These are phyloP conservation scores for Pimephales promelas DNA, from an alignment of 2,113 vertebrate species.

Conservation along the genomic window DNA sequence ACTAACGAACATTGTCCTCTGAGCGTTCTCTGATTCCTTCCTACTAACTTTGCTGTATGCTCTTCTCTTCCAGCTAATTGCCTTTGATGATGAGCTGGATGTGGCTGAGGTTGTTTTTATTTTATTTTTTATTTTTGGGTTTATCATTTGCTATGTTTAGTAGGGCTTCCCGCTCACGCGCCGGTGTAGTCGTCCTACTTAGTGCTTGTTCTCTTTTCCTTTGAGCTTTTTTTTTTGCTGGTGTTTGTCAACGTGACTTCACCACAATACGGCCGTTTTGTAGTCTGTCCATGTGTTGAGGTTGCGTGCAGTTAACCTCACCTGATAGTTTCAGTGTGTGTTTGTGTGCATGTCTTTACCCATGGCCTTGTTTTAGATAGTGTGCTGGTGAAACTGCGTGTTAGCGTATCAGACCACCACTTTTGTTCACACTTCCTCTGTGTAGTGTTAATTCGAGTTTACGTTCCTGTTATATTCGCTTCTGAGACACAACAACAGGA, in stretches of 20 bases:
- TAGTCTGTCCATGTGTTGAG: slow-evolving; percentile 9
- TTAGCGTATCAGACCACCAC: neutral
- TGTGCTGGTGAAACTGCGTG: neutral
- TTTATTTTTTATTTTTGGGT: slow-evolving; percentile 67
- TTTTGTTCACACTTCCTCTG: slow-evolving; percentile 13
- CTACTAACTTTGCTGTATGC: slow-evolving; percentile 73
- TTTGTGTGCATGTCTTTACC: slow-evolving; percentile 29
- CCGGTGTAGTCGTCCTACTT: slow-evolving; percentile 4
- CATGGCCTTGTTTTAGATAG: neutral
- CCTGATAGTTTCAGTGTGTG: slow-evolving; percentile 40
- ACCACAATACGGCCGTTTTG: slow-evolving; percentile 23
- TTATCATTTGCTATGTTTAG: slow-evolving; percentile 43
- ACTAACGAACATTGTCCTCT: slow-evolving; percentile 45
- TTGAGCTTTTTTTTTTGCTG: slow-evolving; percentile 8
- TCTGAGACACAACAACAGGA: neutral
- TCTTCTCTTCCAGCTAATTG: slow-evolving; percentile 89
- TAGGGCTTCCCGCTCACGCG: slow-evolving; percentile 25
- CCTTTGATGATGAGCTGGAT: slow-evolving; percentile 96
- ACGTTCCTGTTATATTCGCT: neutral
- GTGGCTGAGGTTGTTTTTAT: slow-evolving; percentile 94
- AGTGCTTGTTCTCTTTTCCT: slow-evolving; percentile 4
- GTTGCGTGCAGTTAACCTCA: slow-evolving; percentile 10
- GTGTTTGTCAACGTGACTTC: slow-evolving; percentile 5
- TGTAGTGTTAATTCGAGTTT: slow-evolving; percentile 20
- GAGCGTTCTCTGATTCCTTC: slow-evolving; percentile 49